These are phyloP conservation scores for Diorhabda elongata DNA, from an alignment of 1,140 invertebrate genomes.

Conservation along the genomic window DNA sequence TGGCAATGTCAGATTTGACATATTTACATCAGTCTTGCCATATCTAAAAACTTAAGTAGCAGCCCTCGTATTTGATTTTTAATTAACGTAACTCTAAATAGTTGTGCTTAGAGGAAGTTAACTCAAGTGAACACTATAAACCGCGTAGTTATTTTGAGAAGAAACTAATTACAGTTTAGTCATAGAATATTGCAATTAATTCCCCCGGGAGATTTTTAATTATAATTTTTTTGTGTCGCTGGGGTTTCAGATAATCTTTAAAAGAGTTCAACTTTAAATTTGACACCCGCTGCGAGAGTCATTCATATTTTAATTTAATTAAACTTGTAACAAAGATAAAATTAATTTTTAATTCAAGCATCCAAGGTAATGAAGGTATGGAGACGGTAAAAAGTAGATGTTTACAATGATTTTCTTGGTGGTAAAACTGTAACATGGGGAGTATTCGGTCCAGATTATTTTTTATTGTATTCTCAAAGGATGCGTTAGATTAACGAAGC, in stretches of 20 bases:
- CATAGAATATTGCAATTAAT: slow-evolving; percentile 4
- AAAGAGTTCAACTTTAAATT: slow-evolving; percentile 33
- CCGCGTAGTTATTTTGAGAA: neutral
- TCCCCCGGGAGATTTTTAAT: slow-evolving; percentile 6
- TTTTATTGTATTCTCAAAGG: slow-evolving; percentile 41
- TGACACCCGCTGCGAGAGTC: slow-evolving; percentile 36
- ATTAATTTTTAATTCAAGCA: slow-evolving; percentile 44
- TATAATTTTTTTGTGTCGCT: slow-evolving; percentile 8
- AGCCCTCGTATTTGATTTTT: too few relatives aligned
- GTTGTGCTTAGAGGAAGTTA: neutral
- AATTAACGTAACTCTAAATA: neutral
- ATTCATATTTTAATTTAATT: slow-evolving; percentile 45
- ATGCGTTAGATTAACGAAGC: slow-evolving; percentile 42
- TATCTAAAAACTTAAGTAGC: too few relatives aligned
- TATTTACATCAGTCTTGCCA: too few relatives aligned
- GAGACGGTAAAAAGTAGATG: slow-evolving; percentile 37
- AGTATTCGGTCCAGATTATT: slow-evolving; percentile 43
- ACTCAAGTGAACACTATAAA: neutral
- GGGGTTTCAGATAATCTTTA: slow-evolving; percentile 17
- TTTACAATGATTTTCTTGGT: slow-evolving; percentile 38
- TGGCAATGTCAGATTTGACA: too few relatives aligned
- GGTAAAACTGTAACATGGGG: slow-evolving; percentile 33
- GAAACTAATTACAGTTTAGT: slow-evolving; percentile 4
- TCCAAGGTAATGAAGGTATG: slow-evolving; percentile 38
- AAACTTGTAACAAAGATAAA: slow-evolving; percentile 43